phyloP scores from a whole-genome alignment of 2,797 vertebrate genomes.

The Orestias chungarensis region DNA sequence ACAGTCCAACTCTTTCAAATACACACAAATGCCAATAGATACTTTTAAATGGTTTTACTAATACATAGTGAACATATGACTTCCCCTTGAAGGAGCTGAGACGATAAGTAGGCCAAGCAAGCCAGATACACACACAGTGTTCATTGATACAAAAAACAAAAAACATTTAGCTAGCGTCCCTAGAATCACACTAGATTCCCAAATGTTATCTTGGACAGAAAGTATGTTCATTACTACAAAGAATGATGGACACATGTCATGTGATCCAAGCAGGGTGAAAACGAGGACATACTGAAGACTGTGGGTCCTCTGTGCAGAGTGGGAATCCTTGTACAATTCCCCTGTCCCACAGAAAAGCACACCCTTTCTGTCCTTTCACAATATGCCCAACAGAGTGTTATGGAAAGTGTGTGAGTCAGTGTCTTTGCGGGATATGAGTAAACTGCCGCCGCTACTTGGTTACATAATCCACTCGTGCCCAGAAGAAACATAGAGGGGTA shows the following conservation, averaged over 20 bases:
- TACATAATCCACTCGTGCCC: slow-evolving; percentile 54
- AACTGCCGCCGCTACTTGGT: slow-evolving; percentile 51
- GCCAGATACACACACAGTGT: slow-evolving; percentile 17
- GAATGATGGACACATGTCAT: slow-evolving; percentile 41
- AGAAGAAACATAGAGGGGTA: slow-evolving; percentile 22
- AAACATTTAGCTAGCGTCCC: slow-evolving; percentile 58
- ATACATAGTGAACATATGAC: slow-evolving; percentile 4
- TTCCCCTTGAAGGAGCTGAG: not conserved
- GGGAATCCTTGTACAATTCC: slow-evolving; percentile 26
- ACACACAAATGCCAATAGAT: not conserved
- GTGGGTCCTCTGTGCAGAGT: slow-evolving; percentile 24
- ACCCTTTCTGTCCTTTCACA: slow-evolving; percentile 48
- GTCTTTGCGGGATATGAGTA: slow-evolving; percentile 49
- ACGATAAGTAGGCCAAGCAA: slow-evolving; percentile 9
- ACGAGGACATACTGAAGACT: slow-evolving; percentile 48
- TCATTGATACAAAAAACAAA: slow-evolving; percentile 51
- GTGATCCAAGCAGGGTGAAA: slow-evolving; percentile 31
- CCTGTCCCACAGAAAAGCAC: slow-evolving; percentile 36
- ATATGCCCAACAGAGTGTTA: slow-evolving; percentile 31
- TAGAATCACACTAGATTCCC: slow-evolving; percentile 52
- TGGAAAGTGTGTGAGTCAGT: slow-evolving; percentile 37
- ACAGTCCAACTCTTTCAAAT: not conserved
- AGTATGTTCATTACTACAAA: slow-evolving; percentile 17
- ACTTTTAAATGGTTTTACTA: not conserved
- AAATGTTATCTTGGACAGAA: slow-evolving; percentile 30